These are phyloP conservation scores for Suncus etruscus DNA, from an alignment of 2,113 vertebrate species.

Conservation along the genomic window DNA sequence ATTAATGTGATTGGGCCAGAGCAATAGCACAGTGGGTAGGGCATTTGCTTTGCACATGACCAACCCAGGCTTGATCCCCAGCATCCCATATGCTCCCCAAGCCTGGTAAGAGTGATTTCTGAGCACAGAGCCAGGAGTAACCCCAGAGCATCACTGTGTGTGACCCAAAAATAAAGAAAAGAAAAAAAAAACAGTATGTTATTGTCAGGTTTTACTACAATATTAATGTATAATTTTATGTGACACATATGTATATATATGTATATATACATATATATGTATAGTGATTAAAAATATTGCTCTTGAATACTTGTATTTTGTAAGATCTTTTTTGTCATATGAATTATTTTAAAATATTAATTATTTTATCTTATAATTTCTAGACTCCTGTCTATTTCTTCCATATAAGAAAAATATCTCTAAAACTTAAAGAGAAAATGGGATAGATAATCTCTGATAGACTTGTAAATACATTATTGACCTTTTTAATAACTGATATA, in stretches of 20 bases:
- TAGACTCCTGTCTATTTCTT: not conserved
- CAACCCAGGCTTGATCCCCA: no score
- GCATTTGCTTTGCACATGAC: no score
- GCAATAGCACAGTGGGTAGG: no score
- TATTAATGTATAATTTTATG: not conserved
- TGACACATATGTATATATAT: not conserved
- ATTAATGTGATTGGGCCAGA: not conserved
- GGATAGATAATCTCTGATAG: not conserved
- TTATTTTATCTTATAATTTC: conserved; percentile 9
- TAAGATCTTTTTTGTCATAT: not conserved
- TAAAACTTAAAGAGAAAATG: conserved; percentile 11
- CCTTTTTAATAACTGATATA: not conserved
- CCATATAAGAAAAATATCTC: not conserved
- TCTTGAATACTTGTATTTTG: conserved; percentile 5
- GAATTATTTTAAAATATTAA: conserved; percentile 48
- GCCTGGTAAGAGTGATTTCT: no score
- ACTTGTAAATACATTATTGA: not conserved
- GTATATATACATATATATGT: no score
- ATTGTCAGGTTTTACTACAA: not conserved
- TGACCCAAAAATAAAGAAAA: no score
- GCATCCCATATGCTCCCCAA: no score
- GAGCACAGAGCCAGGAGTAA: no score
- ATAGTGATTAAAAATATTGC: conserved; percentile 31
- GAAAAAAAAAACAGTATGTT: not conserved
- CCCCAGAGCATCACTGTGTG: not conserved